Evolutionary conservation across 2,113 vertebrate species (phyloP), one percentile per base, ranked within the genome.

Genomic region (Mus spicilegus): DNA sequence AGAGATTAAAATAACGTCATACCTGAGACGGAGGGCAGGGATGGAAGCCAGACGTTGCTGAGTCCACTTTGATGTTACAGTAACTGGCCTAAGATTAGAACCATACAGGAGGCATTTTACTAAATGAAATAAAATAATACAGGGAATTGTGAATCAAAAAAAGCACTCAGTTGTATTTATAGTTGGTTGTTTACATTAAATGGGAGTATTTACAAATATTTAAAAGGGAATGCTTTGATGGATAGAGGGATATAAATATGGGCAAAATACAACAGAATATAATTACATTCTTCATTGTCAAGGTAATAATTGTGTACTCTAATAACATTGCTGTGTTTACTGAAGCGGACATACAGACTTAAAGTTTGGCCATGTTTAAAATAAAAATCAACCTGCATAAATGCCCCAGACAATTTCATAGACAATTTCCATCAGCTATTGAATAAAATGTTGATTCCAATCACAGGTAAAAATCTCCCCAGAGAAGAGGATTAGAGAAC

Each of bases 101-200:
- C 1, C 24, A 91, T 58, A 36, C 36, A 91, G 81, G 42, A 91
- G 81, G 36, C 61, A 9, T 67, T 39, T 96, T 76, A 51, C 36
- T 82, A 56, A 88, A 91, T 88, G 70, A 88, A 82, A 72, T 93
- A 24, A 93, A 78, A 63, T 76, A 54, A n/a, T 39, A 46, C n/a
- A 90, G 80, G 4, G 12, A 90, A 77, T 78, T 65, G n/a, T 91
- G 77, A 95, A 93, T 70, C 76, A 42, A 91, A 90, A 84, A 77
- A 42, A 91, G 49, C 36, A 78, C 10, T 9, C 42, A 91, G 77
- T 17, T 72, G 13, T 72, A 28, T 77, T 33, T 91, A 42, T 77
- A 33, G 28, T 56, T 84, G 51, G 22, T 58, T 8, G 28, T 20
- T 61, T 75, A 51, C 5, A 61, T 84, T 95, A n/a, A 24, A 84